Conservation (phyloP, 2,797 vertebrate species). For the Crossoptilon crossoptilon region DNA sequence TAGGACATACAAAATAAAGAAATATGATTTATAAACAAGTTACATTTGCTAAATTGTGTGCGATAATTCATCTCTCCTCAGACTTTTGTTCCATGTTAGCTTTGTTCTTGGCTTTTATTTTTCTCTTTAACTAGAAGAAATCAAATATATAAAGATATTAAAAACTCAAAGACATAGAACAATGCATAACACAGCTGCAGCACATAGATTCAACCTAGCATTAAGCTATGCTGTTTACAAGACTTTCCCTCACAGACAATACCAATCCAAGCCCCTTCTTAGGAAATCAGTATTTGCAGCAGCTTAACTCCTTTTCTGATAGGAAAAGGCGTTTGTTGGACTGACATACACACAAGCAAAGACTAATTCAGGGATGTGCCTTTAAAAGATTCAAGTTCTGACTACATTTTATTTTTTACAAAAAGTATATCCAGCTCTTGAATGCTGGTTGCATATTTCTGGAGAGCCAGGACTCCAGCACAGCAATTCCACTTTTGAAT, state of each 20-base stretch:
- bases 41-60: background rate
- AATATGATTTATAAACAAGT: slow-evolving; percentile 5
- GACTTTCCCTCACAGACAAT: background rate
- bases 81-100: background rate
- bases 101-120: background rate
- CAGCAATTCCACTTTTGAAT: background rate
- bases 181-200: background rate
- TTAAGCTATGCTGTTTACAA: background rate
- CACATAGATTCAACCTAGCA: background rate
- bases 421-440: background rate
- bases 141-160: background rate
- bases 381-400: background rate
- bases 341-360: background rate
- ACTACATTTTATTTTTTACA: background rate
- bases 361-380: background rate
- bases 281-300: background rate
- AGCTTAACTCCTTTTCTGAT: background rate
- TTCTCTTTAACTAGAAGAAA: background rate
- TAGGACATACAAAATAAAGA: slow-evolving; percentile 72
- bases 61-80: background rate
- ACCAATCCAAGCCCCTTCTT: background rate
- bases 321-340: background rate
- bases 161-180: background rate
- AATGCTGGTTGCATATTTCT: background rate
- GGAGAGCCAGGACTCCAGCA: background rate